Evolutionary conservation across 92 coral and sea anemone species (phyloP).

Genomic region (Palythoa grandiflora): DNA sequence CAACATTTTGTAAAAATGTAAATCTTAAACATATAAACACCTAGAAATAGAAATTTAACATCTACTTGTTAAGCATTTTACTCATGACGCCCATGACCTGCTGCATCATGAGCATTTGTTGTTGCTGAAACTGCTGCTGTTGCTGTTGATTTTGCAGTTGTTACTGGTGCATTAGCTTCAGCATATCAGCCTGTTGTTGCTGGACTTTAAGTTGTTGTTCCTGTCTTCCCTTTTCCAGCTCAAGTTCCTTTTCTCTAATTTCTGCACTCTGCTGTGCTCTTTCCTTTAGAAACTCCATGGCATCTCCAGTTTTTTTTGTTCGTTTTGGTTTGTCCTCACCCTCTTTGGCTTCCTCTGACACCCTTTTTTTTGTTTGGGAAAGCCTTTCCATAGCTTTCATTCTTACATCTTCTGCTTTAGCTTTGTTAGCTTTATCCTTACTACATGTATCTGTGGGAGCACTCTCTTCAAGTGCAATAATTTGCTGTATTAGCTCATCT

Average conservation of each 20-base stretch:
- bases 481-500: background rate
- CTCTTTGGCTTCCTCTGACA: background rate
- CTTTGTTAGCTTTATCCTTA: background rate
- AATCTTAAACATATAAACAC: too few relatives aligned
- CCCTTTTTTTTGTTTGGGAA: background rate
- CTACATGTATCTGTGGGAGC: background rate
- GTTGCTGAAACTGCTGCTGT: too few relatives aligned
- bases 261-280: background rate
- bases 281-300: background rate
- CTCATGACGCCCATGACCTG: too few relatives aligned
- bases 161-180: background rate
- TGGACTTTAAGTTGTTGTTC: background rate
- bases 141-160: background rate
- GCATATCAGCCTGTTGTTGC: background rate
- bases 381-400: background rate
- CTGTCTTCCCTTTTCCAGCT: background rate
- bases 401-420: background rate
- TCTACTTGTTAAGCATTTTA: too few relatives aligned
- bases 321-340: background rate
- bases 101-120: too few relatives aligned
- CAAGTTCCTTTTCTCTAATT: background rate
- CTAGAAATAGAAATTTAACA: too few relatives aligned
- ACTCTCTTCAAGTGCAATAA: background rate
- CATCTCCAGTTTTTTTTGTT: background rate
- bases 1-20: too few relatives aligned